Evolutionary conservation across 2,888 invertebrate genomes (phyloP), one percentile per base, ranked within the genome.

Genomic region (Orthosia gothica): DNA sequence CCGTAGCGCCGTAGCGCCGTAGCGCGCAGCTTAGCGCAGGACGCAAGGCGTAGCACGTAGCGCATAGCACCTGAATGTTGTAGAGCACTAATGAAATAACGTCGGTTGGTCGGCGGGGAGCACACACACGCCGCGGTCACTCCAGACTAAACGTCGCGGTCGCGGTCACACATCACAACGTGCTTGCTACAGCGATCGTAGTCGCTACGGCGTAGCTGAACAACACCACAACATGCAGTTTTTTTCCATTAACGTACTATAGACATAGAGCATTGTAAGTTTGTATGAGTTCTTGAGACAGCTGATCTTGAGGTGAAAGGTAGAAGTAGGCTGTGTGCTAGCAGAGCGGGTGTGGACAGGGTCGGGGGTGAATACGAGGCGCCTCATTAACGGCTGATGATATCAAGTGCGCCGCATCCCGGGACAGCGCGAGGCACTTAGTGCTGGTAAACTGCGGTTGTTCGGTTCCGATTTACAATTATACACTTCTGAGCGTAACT

Each of bases 71-170:
- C 52, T 47, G 52, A 40, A 54, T 65, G 64, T 73, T 9, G 49
- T 32, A 45, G 11, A 32, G 23, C 23, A 23, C 32, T 55, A 54
- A 74, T 73, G n/a, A 61, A 58, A 75, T 47, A n/a, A 16, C n/a
- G 47, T 54, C 32, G 7, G 20, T 26, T 52, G 64, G 13, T 47
- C 20, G 40, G 20, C 26, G 12, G 50, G 40, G 9, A 52, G 59
- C 16, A 52, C 26, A 59, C 66, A 50, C 54, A 67, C 4, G 5
- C 2, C 54, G 40, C 61, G 54, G 20, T 55, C 61, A 61, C 61
- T 47, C 47, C 54, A 59, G 12, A 66, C 54, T 49, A 9, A 40
- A 16, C 7, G 49, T 23, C 59, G 18, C 20, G 15, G 54, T 20
- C 20, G 5, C n/a, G n/a, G 11, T 40, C n/a, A 50, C 52, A 54